Base-by-base conservation (phyloP, 2,888 invertebrate genomes). In the Emmelina monodactyla region DNA sequence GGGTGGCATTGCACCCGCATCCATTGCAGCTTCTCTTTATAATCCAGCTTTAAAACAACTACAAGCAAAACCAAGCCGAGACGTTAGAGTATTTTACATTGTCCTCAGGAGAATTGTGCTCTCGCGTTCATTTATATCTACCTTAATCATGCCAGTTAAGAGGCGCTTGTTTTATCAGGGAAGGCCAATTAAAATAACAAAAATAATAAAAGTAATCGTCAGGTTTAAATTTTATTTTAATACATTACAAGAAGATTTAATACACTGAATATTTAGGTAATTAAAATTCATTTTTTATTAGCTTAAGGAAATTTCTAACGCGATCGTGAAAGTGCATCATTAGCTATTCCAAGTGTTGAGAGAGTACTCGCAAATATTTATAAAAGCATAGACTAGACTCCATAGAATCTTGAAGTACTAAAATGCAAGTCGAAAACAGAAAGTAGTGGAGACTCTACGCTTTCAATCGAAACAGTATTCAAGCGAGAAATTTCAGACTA, bases 1-100 rank as follows among this genome's bases (percentile, higher is more conserved):
- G 75, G 69, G 66, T 66, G 73, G 67, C 55, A 62, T 55, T 58
- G 58, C 60, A 49, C 50, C 70, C 72, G 70, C 71, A 70, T 73
- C 65, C 63, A 55, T 66, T 68, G 63, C 53, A 52, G 55, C 55
- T 53, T 58, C 55, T 58, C 58, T 64, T 64, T 55, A 59, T 49
- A 25, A 55, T 58, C 56, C 61, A 57, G 55, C 52, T 56, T 63
- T 69, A 58, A 62, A 58, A 62, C 45, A 46, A 48, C 66, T 71
- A 73, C 64, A 67, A 67, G 65, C 65, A 58, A 25, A 37, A 35
- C 29, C 37, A 38, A 32, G 22, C 34, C 37, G n/a, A n/a, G n/a
- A n/a, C n/a, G 37, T 37, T 25, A 25, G 16, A 19, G n/a, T n/a
- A n/a, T n/a, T n/a, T n/a, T n/a, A n/a, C n/a, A n/a, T n/a, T n/a